Conservation (phyloP, 2,888 invertebrate species). For the Alviniconcha strummeri region DNA sequence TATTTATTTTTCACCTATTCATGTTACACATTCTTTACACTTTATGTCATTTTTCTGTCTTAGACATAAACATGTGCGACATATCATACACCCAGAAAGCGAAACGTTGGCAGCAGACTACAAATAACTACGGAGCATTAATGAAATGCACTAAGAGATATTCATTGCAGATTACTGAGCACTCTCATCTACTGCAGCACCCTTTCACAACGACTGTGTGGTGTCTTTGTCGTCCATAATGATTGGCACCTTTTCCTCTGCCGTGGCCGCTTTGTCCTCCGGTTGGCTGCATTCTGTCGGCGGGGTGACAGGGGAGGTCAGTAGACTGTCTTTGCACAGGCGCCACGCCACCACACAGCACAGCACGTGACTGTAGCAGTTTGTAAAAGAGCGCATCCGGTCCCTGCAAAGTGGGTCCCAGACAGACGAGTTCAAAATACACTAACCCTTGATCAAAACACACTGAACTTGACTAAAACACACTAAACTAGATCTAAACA, state of each 20-base stretch:
- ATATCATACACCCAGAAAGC: too few relatives aligned
- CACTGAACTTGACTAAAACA: too few relatives aligned
- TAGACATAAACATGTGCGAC: too few relatives aligned
- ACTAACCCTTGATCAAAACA: neutral
- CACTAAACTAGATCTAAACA: neutral
- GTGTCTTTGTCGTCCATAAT: neutral
- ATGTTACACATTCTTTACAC: too few relatives aligned
- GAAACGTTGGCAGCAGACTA: too few relatives aligned
- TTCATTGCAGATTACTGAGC: neutral
- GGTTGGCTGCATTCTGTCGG: conserved; percentile 37
- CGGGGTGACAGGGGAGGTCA: conserved; percentile 44
- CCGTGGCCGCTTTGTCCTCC: conserved; percentile 27
- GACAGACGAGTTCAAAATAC: neutral
- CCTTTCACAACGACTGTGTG: neutral
- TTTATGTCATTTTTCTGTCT: too few relatives aligned
- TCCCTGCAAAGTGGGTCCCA: conserved; percentile 7
- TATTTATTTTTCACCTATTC: too few relatives aligned
- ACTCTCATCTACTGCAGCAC: neutral
- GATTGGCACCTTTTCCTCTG: conserved; percentile 45
- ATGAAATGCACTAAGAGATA: neutral
- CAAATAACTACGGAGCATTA: too few relatives aligned
- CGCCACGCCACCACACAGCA: conserved; percentile 15
- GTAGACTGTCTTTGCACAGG: neutral
- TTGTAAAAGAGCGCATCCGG: neutral
- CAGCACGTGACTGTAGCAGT: conserved; percentile 23